Conservation (phyloP, 2,113 vertebrate genomes). For the Heteronetta atricapilla region DNA sequence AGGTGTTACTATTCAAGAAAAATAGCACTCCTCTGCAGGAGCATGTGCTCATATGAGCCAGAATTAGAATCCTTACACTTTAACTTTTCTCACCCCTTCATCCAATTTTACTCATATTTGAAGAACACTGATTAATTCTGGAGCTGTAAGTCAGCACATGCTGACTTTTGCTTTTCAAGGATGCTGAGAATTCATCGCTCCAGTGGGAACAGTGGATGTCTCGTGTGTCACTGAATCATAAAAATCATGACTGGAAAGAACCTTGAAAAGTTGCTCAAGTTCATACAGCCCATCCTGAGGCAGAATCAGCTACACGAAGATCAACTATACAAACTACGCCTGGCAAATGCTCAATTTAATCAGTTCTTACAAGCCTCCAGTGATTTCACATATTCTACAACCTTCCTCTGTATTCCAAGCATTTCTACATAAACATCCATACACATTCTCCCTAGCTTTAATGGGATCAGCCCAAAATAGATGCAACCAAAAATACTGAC, state of each 20-base stretch:
- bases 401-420: background rate
- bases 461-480: background rate
- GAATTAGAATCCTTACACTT: background rate
- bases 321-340: background rate
- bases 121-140: background rate
- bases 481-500: background rate
- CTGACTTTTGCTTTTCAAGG: background rate
- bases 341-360: background rate
- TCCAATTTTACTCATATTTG: background rate
- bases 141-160: background rate
- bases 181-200: background rate
- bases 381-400: background rate
- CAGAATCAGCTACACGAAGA: background rate
- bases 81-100: no score
- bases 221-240: background rate
- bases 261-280: background rate
- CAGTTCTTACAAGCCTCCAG: background rate
- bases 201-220: background rate
- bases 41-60: fast-evolving
- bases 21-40: background rate
- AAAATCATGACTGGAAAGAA: background rate
- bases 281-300: background rate
- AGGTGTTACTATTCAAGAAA: background rate
- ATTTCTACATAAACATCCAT: background rate
- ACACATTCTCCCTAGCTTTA: background rate